Evolutionary conservation across 1,140 invertebrate genomes (phyloP), one percentile per base, ranked within the genome.

Genomic region (Aphaenogaster ashmeadi): DNA sequence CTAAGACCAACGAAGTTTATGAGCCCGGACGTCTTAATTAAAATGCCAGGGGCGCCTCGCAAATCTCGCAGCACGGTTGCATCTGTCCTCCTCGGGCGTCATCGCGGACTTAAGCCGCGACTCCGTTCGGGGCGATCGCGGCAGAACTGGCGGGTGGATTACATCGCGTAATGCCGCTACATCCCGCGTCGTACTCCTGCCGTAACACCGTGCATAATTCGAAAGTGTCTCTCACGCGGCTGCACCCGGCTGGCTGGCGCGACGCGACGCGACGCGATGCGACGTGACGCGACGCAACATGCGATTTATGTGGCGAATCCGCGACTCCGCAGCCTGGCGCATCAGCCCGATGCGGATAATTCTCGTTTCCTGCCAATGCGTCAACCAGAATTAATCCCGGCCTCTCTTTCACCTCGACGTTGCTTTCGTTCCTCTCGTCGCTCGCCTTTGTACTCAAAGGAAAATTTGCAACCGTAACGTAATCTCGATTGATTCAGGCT

Each of bases 241-340:
- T 60, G 64, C 64, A 85, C 47, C 3, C 50, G 78, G 79, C 47
- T 66, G 58, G 47, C 47, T 58, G 71, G 41, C 21, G 8, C 44
- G 66, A 15, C n/a, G 44, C 21, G 21, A n/a, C n/a, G n/a, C n/a
- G 41, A 1, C 41, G 41, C 41, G 41, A 44, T 8, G 41, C 41
- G 41, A 1, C 41, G 41, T 50, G 67, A 27, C 67, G 66, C 41
- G 54, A 21, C 33, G 75, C 9, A 27, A 50, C 36, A 74, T 9
- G 74, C 85, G 81, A 89, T 91, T 89, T 89, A 91, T 87, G 81
- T 75, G 54, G 75, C 77, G 88, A 72, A 86, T 84, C 86, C 54
- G 62, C 41, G 56, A 44, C 77, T 81, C 56, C 21, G 60, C 58
- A 62, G 44, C 86, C 56, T 58, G 38, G 44, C 36, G 79, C 79